Conservation (phyloP, 2,888 invertebrate genomes). For the Luperina nickerlii region DNA sequence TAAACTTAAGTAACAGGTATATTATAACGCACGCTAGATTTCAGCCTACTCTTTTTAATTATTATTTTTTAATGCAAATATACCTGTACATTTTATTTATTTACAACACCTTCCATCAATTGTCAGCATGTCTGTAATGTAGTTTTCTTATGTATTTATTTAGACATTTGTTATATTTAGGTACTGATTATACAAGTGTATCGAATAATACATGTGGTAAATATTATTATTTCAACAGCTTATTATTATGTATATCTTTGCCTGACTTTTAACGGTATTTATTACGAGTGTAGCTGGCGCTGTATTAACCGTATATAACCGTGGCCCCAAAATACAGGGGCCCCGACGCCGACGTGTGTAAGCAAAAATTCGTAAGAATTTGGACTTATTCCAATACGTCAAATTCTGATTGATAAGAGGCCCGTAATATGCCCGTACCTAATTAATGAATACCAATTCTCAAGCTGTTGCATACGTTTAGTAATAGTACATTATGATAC, state of each 20-base stretch:
- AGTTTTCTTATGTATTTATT: constrained; percentile 63
- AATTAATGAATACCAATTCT: neutral
- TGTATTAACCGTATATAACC: neutral
- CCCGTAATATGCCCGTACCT: neutral
- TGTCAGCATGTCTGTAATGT: constrained; percentile 75
- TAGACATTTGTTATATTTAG: constrained; percentile 31
- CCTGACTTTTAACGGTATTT: neutral
- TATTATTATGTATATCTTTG: neutral
- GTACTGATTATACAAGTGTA: neutral
- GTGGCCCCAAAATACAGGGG: neutral
- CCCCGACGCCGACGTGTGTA: neutral
- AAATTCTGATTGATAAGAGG: neutral
- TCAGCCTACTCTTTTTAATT: constrained; percentile 24
- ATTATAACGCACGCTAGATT: constrained; percentile 15
- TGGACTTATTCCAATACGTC: neutral
- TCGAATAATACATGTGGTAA: constrained; percentile 33
- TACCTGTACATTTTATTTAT: constrained; percentile 13
- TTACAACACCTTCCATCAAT: constrained; percentile 55
- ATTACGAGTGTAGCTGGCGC: neutral
- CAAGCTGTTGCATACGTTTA: neutral
- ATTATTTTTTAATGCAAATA: neutral
- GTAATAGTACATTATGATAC: too few species aligned
- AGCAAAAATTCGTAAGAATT: neutral
- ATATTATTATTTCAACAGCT: constrained; percentile 7
- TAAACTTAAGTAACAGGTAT: neutral